Conservation (phyloP, 92 coral and sea anemone species). For the Phenganax subtilis region DNA sequence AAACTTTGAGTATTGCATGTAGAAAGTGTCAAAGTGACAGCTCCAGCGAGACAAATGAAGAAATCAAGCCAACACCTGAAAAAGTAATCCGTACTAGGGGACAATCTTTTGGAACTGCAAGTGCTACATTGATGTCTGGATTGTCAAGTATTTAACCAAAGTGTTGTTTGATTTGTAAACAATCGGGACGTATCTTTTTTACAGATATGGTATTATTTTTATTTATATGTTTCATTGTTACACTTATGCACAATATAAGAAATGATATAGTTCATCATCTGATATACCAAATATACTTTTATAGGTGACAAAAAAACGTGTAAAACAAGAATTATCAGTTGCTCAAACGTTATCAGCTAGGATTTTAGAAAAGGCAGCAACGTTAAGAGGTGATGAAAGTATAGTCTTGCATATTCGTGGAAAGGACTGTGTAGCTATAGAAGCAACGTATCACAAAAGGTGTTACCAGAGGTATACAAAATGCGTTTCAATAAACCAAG, state of each 20-base stretch:
- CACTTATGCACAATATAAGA: neutral
- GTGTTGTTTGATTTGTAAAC: slow-evolving; percentile 20
- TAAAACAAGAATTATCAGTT: neutral
- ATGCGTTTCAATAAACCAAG: slow-evolving; percentile 13
- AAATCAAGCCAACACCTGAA: slow-evolving; percentile 17
- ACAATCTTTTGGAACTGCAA: slow-evolving; percentile 9
- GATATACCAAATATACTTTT: neutral
- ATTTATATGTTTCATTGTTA: neutral
- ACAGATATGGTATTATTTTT: slow-evolving; percentile 10
- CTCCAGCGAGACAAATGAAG: slow-evolving; percentile 7
- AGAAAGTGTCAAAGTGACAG: slow-evolving; percentile 19
- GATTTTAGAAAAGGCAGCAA: slow-evolving; percentile 4
- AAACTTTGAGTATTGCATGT: slow-evolving; percentile 4
- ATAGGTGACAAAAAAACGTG: slow-evolving; percentile 11
- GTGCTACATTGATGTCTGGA: slow-evolving; percentile 11
- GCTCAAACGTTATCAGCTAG: slow-evolving; percentile 6
- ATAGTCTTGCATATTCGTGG: slow-evolving; percentile 13
- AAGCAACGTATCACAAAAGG: slow-evolving; percentile 8
- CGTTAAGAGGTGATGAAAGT: slow-evolving; percentile 9
- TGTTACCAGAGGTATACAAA: slow-evolving; percentile 20
- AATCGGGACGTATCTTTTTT: slow-evolving; percentile 13
- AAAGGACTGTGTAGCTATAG: slow-evolving; percentile 18
- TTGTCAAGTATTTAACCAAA: slow-evolving; percentile 2
- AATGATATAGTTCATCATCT: slow-evolving; percentile 4
- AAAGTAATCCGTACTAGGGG: slow-evolving; percentile 3